Base-by-base conservation (phyloP, 2,888 invertebrate genomes). In the Drosophila diplacantha region DNA sequence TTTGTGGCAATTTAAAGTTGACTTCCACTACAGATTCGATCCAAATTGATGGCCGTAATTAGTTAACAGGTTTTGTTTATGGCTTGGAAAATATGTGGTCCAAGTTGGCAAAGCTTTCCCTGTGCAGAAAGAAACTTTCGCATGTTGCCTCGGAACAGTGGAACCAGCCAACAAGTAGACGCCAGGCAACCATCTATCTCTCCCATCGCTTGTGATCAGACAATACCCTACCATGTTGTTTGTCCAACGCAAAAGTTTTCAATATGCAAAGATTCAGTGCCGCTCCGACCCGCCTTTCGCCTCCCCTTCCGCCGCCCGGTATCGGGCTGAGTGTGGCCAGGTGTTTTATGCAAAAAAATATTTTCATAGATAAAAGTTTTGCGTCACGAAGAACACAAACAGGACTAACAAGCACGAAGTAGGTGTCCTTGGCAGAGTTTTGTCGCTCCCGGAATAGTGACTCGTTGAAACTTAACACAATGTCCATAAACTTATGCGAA, bases 321-420 rank as follows among this genome's bases (percentile, higher is more conserved):
- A 63, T 55, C 41, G 60, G 44, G 31, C 29, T 46, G 44, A 46
- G 29, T 46, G 44, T 46, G 44, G 55, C 61, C 76, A 83, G 81
- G 83, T 76, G 83, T 77, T 77, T 82, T 82, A 69, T 69, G 60
- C 51, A 39, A 51, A 64, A 83, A 77, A 80, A 76, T 76, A 74
- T 76, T 76, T 74, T 82, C 75, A 67, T 71, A 74, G 72, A 83
- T 77, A 83, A 82, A 76, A 76, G 69, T 76, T 76, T 82, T 81
- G 80, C 74, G 75, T 57, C 63, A 76, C 64, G 65, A 55, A 47
- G 55, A 62, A 60, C 58, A 58, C 46, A 49, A 53, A 51, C 39
- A 58, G 41, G 44, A 64, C 49, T 32, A 52, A 49, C 46, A 37
- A 46, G 35, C 58, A 38, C 35, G 20, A 41, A 35, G 41, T 57